A percentile compares a stretch with the other conserved stretches of the same genome.
Evolutionary conservation across 2,797 vertebrate genomes (phyloP).

Genomic region (Acanthurus tractus): DNA sequence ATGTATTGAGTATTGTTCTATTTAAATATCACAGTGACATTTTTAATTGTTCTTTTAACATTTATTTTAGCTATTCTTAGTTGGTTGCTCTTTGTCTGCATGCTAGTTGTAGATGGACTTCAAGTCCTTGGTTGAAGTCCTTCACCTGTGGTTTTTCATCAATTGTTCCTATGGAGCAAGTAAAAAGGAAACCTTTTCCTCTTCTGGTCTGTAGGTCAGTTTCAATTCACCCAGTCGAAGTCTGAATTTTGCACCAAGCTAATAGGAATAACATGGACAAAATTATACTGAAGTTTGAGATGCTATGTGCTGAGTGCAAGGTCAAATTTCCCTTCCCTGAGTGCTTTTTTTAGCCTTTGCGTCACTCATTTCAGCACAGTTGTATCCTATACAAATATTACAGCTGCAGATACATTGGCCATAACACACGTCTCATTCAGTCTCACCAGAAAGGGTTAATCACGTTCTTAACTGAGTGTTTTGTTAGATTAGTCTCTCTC

Average conservation of each 20-base stretch:
- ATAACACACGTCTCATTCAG: constrained; percentile 55
- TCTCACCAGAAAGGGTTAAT: constrained; percentile 91
- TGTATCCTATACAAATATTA: constrained; percentile 5
- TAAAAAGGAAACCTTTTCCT: constrained; percentile 15
- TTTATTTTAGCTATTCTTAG: neutral
- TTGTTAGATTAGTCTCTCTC: constrained; percentile 93
- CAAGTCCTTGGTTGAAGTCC: constrained; percentile 8
- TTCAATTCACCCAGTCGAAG: neutral
- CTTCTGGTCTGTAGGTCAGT: constrained; percentile 5
- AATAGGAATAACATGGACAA: constrained; percentile 13
- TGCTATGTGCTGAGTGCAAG: neutral
- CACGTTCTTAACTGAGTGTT: constrained; percentile 85
- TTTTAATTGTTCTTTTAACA: neutral
- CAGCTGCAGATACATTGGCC: constrained; percentile 17
- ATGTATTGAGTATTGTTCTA: neutral
- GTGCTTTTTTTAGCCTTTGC: neutral
- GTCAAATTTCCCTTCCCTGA: neutral
- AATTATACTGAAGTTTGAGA: constrained; percentile 1
- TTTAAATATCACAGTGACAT: neutral
- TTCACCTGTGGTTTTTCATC: neutral
- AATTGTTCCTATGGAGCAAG: constrained; percentile 19
- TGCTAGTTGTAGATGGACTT: constrained; percentile 38
- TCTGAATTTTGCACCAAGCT: constrained; percentile 25
- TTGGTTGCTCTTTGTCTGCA: constrained; percentile 30
- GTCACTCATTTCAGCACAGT: neutral